A percentile compares a stretch with the other conserved stretches of the same genome.
These are phyloP conservation scores for Drosophila saltans DNA, from an alignment of 1,140 invertebrate species.

Conservation along the genomic window DNA sequence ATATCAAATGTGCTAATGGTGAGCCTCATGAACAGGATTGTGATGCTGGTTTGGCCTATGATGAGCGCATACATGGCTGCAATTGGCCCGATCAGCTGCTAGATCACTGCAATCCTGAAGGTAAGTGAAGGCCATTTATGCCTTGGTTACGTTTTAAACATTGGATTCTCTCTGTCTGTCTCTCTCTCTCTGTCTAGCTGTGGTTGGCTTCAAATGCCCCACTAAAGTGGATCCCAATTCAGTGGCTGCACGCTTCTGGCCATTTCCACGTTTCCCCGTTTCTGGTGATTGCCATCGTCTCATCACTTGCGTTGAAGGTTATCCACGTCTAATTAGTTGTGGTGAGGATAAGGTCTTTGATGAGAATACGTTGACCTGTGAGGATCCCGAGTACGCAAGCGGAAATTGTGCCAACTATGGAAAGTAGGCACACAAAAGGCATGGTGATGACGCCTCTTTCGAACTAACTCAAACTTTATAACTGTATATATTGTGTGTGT, in stretches of 20 bases:
- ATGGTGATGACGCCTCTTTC: too few relatives aligned
- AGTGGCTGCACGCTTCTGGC: slow-evolving; percentile 93
- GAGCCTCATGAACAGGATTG: slow-evolving; percentile 91
- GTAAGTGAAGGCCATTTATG: slow-evolving; percentile 82
- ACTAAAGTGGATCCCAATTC: slow-evolving; percentile 91
- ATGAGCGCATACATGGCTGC: slow-evolving; percentile 93
- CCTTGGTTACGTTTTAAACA: background rate
- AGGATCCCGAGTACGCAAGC: slow-evolving; percentile 85
- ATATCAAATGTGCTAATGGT: slow-evolving; percentile 93
- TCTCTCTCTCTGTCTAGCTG: slow-evolving; percentile 84
- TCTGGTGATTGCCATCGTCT: slow-evolving; percentile 92
- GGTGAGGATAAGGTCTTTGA: slow-evolving; percentile 94
- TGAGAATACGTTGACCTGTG: slow-evolving; percentile 91
- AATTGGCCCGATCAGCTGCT: slow-evolving; percentile 96
- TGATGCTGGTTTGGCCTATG: slow-evolving; percentile 93
- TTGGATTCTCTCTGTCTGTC: slow-evolving; percentile 21
- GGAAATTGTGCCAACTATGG: slow-evolving; percentile 75
- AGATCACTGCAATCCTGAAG: slow-evolving; percentile 94
- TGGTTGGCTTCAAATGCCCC: slow-evolving; percentile 93
- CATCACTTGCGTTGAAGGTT: slow-evolving; percentile 94
- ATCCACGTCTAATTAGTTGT: slow-evolving; percentile 93
- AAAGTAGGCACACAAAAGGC: slow-evolving; percentile 49
- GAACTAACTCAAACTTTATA: slow-evolving; percentile 11
- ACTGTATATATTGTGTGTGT: slow-evolving; percentile 59
- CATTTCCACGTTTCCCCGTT: slow-evolving; percentile 93